Evolutionary conservation across 2,888 invertebrate species (phyloP).

Genomic region (Ennomos quercinarius): DNA sequence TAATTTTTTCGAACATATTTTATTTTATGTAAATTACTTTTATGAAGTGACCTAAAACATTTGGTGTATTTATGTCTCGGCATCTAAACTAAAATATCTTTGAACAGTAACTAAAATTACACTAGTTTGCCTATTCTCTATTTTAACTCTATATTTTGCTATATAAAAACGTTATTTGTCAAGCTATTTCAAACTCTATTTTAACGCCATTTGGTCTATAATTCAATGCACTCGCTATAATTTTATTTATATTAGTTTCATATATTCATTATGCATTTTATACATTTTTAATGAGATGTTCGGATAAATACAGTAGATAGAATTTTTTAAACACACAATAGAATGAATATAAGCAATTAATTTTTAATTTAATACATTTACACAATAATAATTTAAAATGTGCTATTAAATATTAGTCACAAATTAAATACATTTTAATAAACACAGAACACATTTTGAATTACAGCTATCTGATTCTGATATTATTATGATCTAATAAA

Average conservation of each 20-base stretch:
- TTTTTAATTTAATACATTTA: too few relatives aligned
- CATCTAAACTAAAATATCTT: constrained; percentile 9
- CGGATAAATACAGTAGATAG: too few relatives aligned
- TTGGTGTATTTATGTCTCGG: constrained; percentile 8
- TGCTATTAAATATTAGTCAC: too few relatives aligned
- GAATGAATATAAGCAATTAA: too few relatives aligned
- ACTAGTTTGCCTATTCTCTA: constrained; percentile 14
- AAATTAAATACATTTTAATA: too few relatives aligned
- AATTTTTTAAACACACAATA: too few relatives aligned
- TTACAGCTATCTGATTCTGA: background rate
- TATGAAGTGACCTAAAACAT: background rate
- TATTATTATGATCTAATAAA: constrained; percentile 8
- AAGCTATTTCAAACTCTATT: constrained; percentile 38
- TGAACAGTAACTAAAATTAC: constrained; percentile 7
- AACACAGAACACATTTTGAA: too few relatives aligned
- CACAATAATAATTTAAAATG: too few relatives aligned
- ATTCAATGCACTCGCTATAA: constrained; percentile 19
- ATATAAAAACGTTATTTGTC: constrained; percentile 12
- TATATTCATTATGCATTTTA: background rate
- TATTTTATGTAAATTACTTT: too few relatives aligned
- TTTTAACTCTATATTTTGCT: constrained; percentile 7
- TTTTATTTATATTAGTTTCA: background rate
- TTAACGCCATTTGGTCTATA: constrained; percentile 36
- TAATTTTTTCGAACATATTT: too few relatives aligned
- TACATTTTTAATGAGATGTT: too few relatives aligned